Percentiles rank a stretch among this genome's conserved stretches.
These are phyloP conservation scores for Mallotus villosus DNA, from an alignment of 2,797 vertebrate genomes.

Conservation along the genomic window DNA sequence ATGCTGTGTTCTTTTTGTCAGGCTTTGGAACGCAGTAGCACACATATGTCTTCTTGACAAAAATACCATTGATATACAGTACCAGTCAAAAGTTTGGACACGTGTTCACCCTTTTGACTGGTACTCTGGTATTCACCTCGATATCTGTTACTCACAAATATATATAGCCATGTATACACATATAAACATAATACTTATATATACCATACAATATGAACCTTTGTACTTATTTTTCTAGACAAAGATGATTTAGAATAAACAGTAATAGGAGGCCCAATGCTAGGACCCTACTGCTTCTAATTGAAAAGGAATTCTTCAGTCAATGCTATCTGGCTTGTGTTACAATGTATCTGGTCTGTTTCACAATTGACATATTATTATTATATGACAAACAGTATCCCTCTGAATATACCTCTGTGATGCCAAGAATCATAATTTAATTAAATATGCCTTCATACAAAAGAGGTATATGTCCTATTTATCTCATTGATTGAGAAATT, in stretches of 20 bases:
- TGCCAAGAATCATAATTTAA: conserved; percentile 40
- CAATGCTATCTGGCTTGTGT: conserved; percentile 63
- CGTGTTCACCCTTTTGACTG: no score
- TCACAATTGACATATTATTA: conserved; percentile 52
- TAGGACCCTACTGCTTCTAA: conserved; percentile 28
- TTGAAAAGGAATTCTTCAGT: conserved; percentile 38
- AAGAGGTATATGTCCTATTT: background rate
- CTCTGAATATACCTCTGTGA: conserved; percentile 51
- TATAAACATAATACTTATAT: no score
- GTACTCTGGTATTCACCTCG: no score
- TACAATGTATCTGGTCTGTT: conserved; percentile 56
- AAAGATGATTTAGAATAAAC: conserved; percentile 23
- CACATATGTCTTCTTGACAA: conserved; percentile 26
- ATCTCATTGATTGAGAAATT: conserved; percentile 3
- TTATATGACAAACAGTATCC: conserved; percentile 43
- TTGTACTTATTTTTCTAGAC: conserved; percentile 6
- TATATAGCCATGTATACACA: no score
- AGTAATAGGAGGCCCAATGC: conserved; percentile 23
- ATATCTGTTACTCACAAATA: no score
- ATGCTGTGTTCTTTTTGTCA: conserved; percentile 50
- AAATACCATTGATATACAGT: conserved; percentile 12
- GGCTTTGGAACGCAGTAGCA: conserved; percentile 29
- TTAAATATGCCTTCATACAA: background rate
- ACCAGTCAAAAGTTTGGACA: no score
- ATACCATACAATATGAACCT: background rate